These are phyloP conservation scores for Hassar affinis DNA, from an alignment of 2,113 vertebrate genomes.

Conservation along the genomic window DNA sequence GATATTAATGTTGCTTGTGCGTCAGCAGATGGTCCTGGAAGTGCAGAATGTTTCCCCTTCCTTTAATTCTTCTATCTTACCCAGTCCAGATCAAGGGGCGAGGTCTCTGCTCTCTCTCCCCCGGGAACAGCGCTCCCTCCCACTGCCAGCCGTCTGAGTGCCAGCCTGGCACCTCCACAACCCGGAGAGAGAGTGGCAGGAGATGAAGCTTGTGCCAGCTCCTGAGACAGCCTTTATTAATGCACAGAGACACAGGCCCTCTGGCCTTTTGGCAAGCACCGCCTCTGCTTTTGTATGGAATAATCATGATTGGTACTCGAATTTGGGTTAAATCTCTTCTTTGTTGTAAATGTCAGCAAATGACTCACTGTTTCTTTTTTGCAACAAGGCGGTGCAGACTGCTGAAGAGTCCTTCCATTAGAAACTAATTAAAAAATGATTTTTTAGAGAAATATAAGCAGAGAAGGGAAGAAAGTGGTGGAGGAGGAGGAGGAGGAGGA, in stretches of 20 bases:
- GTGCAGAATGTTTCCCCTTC: conserved; percentile 10
- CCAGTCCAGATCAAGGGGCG: conserved; percentile 12
- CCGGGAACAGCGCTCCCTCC: conserved; percentile 9
- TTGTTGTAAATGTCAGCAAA: conserved; percentile 32
- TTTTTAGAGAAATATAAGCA: not conserved
- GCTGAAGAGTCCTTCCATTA: not conserved
- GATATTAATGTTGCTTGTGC: not conserved
- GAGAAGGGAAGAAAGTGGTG: not conserved
- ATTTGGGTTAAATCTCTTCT: conserved; percentile 32
- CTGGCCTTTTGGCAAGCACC: conserved; percentile 43
- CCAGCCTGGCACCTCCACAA: conserved; percentile 31
- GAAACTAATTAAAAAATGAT: not conserved
- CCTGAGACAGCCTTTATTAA: conserved; percentile 31
- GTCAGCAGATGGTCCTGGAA: conserved; percentile 21
- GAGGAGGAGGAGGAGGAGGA: not conserved
- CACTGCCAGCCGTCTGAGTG: conserved; percentile 30
- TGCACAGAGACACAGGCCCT: conserved; percentile 29
- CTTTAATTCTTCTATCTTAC: conserved; percentile 10
- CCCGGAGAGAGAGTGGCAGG: conserved; percentile 38
- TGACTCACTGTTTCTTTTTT: conserved; percentile 8
- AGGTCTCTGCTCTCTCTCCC: conserved; percentile 15
- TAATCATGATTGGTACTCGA: conserved; percentile 42
- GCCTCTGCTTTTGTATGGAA: conserved; percentile 31
- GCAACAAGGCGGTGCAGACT: not conserved
- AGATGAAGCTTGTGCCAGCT: conserved; percentile 41